Conservation (phyloP, 1,140 invertebrate genomes). For the Musca domestica region DNA sequence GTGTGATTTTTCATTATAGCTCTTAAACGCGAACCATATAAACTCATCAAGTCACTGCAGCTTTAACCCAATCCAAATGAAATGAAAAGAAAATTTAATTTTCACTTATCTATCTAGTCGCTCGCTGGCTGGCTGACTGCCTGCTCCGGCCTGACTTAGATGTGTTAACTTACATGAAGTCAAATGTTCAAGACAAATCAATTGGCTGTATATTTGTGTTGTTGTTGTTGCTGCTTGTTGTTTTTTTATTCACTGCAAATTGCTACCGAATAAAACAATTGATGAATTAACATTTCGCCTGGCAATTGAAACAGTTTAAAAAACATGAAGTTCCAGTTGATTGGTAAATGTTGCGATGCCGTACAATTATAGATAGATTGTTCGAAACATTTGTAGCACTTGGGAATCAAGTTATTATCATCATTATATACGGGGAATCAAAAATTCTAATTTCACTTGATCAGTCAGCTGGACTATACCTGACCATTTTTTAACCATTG, state of each 20-base stretch:
- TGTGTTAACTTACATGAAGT: neutral
- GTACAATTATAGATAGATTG: too few relatives aligned
- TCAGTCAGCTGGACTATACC: too few relatives aligned
- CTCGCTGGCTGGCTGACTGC: neutral
- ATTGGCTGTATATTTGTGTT: neutral
- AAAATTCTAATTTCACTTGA: too few relatives aligned
- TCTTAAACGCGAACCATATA: neutral
- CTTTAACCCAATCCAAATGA: neutral
- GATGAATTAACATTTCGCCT: slow-evolving; percentile 17
- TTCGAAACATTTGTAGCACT: too few relatives aligned
- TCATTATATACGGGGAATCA: too few relatives aligned
- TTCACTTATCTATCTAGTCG: neutral
- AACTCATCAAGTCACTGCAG: neutral
- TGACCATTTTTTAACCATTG: too few relatives aligned
- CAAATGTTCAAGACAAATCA: slow-evolving; percentile 14
- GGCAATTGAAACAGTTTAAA: neutral
- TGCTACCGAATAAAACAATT: slow-evolving; percentile 20
- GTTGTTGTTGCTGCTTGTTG: too few relatives aligned
- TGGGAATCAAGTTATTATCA: too few relatives aligned
- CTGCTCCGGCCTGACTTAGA: neutral
- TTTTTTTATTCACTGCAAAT: slow-evolving; percentile 6
- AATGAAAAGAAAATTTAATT: neutral
- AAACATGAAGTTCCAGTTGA: too few relatives aligned
- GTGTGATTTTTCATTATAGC: neutral
- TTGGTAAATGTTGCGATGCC: too few relatives aligned